Evolutionary conservation across 1,140 invertebrate species (phyloP), one percentile per base, ranked within the genome.

Genomic region (Drosophila punjabiensis): DNA sequence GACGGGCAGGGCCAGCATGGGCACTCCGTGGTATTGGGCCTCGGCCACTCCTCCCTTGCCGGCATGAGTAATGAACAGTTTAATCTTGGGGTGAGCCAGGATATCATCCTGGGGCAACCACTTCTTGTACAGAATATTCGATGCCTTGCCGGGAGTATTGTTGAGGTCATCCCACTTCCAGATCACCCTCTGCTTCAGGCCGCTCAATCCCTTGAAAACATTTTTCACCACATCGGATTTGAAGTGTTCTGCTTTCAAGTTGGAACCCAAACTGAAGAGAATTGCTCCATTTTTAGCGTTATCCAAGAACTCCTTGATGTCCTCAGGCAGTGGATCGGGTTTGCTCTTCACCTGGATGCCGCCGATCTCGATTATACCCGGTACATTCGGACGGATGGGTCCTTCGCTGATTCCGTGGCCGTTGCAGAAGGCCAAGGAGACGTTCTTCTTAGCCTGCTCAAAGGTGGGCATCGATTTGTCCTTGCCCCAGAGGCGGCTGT

Each of bases 101-200:
- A 96, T 94, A 75, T 96, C 96, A 70, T 95, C 95, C 84, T 97
- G 96, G 0, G 96, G 96, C 18, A 96, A 70, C 96, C 96, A 97
- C 59, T 95, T 95, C 47, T 93, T 93, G 4, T 95, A 92, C 45
- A 95, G 93, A 0, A 97, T 93, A 92, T 97, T 97, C 0, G 92
- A 66, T 0, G 95, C 93, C 63, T 94, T 94, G 10, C 93, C 93
- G 8, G 92, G 92, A 94, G 32, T 95, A 93, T 90, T 95, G 94
- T 86, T 95, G 1, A 60, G 69, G 94, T 92, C 87, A 0, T 93
- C 91, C 92, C 94, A 95, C 91, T 96, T 96, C 95, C 95, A 96
- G 32, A 96, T 75, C 6, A 96, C 93, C 60, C 92, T 93, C 65
- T 95, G 94, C 33, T 94, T 94, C 0, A 95, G 60, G 59, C 93